Conservation (phyloP, 23 tunicate species). For the Pegea sp. region DNA sequence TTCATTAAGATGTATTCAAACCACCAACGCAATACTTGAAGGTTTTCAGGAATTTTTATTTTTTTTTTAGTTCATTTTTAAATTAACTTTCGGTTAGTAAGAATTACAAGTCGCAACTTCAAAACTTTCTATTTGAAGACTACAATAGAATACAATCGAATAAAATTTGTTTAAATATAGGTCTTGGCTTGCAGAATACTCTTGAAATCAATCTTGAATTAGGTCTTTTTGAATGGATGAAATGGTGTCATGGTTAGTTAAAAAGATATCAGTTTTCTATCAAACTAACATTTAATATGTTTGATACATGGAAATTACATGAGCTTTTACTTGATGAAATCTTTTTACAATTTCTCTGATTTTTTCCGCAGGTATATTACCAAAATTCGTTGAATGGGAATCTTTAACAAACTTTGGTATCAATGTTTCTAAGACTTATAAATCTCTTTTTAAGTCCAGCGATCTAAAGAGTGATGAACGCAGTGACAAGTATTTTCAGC, state of each 20-base stretch:
- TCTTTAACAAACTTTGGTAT: constrained; percentile 28
- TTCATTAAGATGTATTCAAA: constrained; percentile 58
- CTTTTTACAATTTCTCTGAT: too few species aligned
- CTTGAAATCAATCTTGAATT: constrained; percentile 24
- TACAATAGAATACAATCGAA: not conserved
- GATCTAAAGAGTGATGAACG: constrained; percentile 38
- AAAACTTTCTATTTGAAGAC: too few species aligned
- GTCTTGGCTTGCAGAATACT: constrained; percentile 37
- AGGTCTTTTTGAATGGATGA: constrained; percentile 87
- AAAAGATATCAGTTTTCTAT: constrained; percentile 1
- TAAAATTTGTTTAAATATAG: constrained; percentile 8
- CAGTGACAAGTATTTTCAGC: constrained; percentile 58
- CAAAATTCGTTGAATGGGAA: constrained; percentile 24
- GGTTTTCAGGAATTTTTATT: constrained; percentile 9
- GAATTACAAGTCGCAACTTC: too few species aligned
- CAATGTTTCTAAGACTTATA: constrained; percentile 20
- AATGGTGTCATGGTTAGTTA: constrained; percentile 21
- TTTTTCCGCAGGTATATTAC: constrained; percentile 65
- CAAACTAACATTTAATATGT: too few species aligned
- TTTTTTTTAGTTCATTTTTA: not conserved
- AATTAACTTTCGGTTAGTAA: not conserved
- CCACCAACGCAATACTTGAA: constrained; percentile 37
- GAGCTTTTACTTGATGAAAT: too few species aligned
- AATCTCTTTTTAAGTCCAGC: constrained; percentile 6
- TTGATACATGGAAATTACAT: too few species aligned